These are phyloP conservation scores for Passer domesticus DNA, from an alignment of 2,113 vertebrate species.

Conservation along the genomic window DNA sequence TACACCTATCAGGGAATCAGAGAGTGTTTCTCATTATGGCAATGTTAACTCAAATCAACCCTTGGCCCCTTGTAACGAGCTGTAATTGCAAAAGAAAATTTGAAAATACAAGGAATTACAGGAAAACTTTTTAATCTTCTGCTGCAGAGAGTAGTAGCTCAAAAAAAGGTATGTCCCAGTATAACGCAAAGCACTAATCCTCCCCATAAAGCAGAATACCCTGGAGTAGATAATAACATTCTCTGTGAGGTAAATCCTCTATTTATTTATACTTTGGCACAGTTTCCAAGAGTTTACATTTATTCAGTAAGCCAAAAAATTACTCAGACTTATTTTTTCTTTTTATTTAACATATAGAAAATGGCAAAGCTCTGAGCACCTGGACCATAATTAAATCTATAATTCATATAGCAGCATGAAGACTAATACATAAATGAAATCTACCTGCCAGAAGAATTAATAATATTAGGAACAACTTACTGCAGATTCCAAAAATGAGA, in stretches of 20 bases:
- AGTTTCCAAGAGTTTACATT: not conserved
- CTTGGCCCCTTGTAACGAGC: not conserved
- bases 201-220: constrained; percentile 4
- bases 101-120: not conserved
- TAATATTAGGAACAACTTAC: not conserved
- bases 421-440: constrained; percentile 34
- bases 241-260: constrained; percentile 7
- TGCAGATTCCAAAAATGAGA: not conserved
- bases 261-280: constrained; percentile 32
- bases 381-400: constrained; percentile 50
- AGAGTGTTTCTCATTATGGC: not conserved
- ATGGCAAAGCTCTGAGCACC: constrained; percentile 29
- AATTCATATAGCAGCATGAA: constrained; percentile 37
- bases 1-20: not conserved
- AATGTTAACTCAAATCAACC: not conserved
- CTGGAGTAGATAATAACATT: not conserved
- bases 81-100: constrained; percentile 20
- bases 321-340: constrained; percentile 35
- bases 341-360: constrained; percentile 10
- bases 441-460: constrained; percentile 18
- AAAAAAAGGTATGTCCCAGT: not conserved
- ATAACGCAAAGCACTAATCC: not conserved
- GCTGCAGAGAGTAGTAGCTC: not conserved
- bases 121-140: not conserved
- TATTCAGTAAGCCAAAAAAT: constrained; percentile 33